Conservation (phyloP, 2,797 vertebrate genomes). For the Acrossocheilus fasciatus region DNA sequence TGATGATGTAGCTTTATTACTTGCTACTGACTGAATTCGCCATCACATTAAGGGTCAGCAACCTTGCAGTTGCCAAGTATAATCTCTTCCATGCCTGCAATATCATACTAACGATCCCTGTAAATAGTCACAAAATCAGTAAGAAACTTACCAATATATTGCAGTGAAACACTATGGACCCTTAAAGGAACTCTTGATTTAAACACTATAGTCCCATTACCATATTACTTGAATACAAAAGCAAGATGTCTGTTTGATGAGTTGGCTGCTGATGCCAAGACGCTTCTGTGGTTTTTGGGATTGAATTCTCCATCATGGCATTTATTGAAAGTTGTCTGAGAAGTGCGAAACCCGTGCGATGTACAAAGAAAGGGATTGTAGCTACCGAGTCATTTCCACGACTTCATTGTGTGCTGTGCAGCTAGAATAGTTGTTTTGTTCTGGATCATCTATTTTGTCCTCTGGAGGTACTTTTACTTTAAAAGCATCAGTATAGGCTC, state of each 20-base stretch:
- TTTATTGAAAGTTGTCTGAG: slow-evolving; percentile 22
- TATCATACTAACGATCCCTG: slow-evolving; percentile 60
- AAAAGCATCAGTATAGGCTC: slow-evolving; percentile 25
- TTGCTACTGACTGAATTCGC: slow-evolving; percentile 55
- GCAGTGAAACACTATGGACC: slow-evolving; percentile 28
- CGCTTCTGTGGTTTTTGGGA: background rate
- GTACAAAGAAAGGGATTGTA: slow-evolving; percentile 36
- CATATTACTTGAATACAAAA: slow-evolving; percentile 45
- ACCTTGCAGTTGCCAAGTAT: slow-evolving; percentile 73
- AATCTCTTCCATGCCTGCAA: slow-evolving; percentile 72
- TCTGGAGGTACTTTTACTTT: slow-evolving; percentile 42
- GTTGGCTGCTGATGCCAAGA: slow-evolving; percentile 6
- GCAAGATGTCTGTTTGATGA: background rate
- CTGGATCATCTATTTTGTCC: slow-evolving; percentile 31
- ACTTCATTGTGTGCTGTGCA: slow-evolving; percentile 43
- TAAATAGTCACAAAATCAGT: slow-evolving; percentile 34
- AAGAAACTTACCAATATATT: slow-evolving; percentile 22
- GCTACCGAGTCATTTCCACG: slow-evolving; percentile 11
- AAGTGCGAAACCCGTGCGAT: background rate
- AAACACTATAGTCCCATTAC: slow-evolving; percentile 40
- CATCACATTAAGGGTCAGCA: slow-evolving; percentile 62
- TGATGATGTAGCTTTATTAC: slow-evolving; percentile 67
- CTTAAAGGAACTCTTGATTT: slow-evolving; percentile 26
- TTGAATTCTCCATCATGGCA: background rate
- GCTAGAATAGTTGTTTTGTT: slow-evolving; percentile 50